A percentile compares a stretch with the other conserved stretches of the same genome.
Conservation (phyloP, 2,113 vertebrate genomes). For the Azemiops feae region DNA sequence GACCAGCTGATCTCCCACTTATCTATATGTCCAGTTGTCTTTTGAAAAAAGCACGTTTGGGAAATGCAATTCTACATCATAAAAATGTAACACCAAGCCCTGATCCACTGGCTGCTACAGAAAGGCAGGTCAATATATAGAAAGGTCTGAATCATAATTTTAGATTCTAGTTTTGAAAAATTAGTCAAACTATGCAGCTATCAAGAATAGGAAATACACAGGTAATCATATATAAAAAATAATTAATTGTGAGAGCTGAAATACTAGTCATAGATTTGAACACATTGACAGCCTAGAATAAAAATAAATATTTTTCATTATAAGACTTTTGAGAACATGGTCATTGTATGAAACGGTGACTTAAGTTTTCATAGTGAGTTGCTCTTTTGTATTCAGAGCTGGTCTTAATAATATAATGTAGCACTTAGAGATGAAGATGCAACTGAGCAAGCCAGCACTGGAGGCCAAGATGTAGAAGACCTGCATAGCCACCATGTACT, state of each 20-base stretch:
- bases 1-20: no score
- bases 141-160: background rate
- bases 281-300: background rate
- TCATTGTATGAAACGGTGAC: background rate
- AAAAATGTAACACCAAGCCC: background rate
- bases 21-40: no score
- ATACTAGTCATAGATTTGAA: background rate
- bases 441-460: background rate
- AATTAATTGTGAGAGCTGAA: background rate
- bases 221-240: background rate
- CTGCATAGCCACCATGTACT: background rate
- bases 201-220: background rate
- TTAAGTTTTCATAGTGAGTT: background rate
- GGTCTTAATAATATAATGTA: background rate
- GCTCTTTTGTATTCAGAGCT: background rate
- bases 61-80: background rate
- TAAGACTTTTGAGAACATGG: background rate
- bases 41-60: no score
- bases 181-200: background rate
- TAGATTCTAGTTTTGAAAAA: background rate
- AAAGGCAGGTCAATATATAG: background rate
- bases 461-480: background rate
- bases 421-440: background rate
- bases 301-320: background rate
- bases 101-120: background rate